Evolutionary conservation across 1,140 invertebrate genomes (phyloP).

Genomic region (Drosophila persimilis): DNA sequence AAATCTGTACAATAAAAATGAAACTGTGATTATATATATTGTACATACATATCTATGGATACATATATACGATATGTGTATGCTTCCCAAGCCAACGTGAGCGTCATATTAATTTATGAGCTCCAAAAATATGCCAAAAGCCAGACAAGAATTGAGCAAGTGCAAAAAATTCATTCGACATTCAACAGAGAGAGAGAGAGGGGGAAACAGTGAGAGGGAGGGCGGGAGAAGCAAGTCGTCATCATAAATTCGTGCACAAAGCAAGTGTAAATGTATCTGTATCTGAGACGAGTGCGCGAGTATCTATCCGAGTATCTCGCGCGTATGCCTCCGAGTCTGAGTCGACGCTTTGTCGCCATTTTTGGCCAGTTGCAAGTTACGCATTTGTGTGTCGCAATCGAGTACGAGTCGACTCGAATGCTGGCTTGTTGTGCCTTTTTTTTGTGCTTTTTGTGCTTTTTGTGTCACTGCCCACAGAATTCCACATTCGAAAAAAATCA

Average conservation of each 20-base stretch:
- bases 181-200: slow-evolving; percentile 1
- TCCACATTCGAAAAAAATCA: slow-evolving; percentile 22
- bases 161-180: slow-evolving; percentile 45
- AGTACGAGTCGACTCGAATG: slow-evolving; percentile 8
- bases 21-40: slow-evolving; percentile 51
- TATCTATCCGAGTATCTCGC: slow-evolving; percentile 1
- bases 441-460: slow-evolving; percentile 6
- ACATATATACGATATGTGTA: slow-evolving; percentile 11
- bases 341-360: slow-evolving; percentile 53
- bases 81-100: slow-evolving; percentile 68
- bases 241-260: slow-evolving; percentile 57
- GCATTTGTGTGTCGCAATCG: slow-evolving; percentile 58
- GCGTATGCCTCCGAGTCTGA: slow-evolving; percentile 6
- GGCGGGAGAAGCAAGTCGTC: slow-evolving; percentile 37
- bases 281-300: slow-evolving; percentile 27
- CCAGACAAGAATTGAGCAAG: slow-evolving; percentile 54
- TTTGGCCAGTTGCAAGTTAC: slow-evolving; percentile 73
- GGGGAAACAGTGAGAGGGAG: slow-evolving; percentile 13
- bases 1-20: slow-evolving; percentile 63
- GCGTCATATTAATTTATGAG: slow-evolving; percentile 71
- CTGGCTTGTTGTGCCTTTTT: background rate
- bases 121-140: slow-evolving; percentile 42
- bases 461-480: slow-evolving; percentile 60
- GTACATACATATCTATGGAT: background rate
- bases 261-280: slow-evolving; percentile 37